Percentiles rank a stretch among this genome's conserved stretches.
Conservation (phyloP, 2,113 vertebrate species). For the Semnornis frantzii region DNA sequence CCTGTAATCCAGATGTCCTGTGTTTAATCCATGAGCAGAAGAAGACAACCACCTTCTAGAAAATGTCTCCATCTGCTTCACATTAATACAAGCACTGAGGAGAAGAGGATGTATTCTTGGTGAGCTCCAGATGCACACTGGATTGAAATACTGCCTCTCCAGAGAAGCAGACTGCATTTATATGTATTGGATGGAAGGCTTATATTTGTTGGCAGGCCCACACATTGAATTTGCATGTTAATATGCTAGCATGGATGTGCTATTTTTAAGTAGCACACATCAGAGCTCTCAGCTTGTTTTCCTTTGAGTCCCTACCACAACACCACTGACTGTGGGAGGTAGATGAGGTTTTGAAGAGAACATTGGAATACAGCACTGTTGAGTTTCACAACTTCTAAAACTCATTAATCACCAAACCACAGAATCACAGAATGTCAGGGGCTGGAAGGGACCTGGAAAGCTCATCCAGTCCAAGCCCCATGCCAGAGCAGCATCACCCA, state of each 20-base stretch:
- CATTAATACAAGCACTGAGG: constrained; percentile 60
- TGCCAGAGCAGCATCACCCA: too few relatives aligned
- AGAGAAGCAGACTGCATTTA: constrained; percentile 59
- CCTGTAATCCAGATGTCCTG: constrained; percentile 34
- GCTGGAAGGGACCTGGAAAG: too few relatives aligned
- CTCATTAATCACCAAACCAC: background rate
- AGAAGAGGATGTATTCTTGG: constrained; percentile 63
- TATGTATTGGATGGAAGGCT: constrained; percentile 57
- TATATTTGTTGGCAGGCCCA: constrained; percentile 60
- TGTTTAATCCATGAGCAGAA: constrained; percentile 49
- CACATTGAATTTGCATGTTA: constrained; percentile 62
- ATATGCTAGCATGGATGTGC: constrained; percentile 22
- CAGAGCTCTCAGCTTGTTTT: constrained; percentile 45
- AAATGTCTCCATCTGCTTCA: constrained; percentile 61
- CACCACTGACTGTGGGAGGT: constrained; percentile 28
- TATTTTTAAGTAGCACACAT: constrained; percentile 63
- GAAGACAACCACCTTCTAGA: constrained; percentile 68
- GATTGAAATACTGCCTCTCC: constrained; percentile 69
- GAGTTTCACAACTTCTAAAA: constrained; percentile 31
- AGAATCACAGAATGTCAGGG: too few relatives aligned
- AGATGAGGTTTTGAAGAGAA: constrained; percentile 47
- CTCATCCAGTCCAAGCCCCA: too few relatives aligned
- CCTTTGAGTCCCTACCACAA: constrained; percentile 29
- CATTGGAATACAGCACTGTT: background rate
- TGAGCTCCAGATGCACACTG: constrained; percentile 63